Base-by-base conservation (phyloP, 2,113 vertebrate species). In the Phaetusa simplex region DNA sequence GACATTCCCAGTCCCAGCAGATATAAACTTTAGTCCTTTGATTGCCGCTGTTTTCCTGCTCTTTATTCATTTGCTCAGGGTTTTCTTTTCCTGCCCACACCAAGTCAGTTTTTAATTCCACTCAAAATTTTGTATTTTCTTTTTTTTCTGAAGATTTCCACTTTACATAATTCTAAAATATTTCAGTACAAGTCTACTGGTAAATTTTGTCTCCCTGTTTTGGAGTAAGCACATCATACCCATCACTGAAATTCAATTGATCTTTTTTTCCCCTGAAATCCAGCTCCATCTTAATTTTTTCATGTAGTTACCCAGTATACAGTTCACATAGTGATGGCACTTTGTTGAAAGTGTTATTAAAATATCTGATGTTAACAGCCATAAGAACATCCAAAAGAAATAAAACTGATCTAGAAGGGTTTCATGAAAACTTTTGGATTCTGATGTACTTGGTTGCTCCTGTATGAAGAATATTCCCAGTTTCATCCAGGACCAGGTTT, bases 121-220 rank as follows among this genome's bases (percentile, higher is more conserved):
- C 8, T 73, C 12, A 52, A 72, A 71, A 49, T 34, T 36, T 16
- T 47, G 0, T 12, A 0, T 12, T 32, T 52, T 43, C 12, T 71
- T 74, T 70, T 62, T 4, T 4, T 42, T 6, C 53, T 79, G 30
- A 76, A 52, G 8, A 47, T 47, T 71, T 78, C 32, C 6, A 16
- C 23, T 64, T 56, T 23, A 17, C 38, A 22, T 17, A 50, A 45
- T 52, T 87, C 29, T 2, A 86, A 81, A 74, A 81, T 38, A 70
- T 50, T 81, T 86, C 24, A 0, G 0, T 59, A 12, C 67, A 29
- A 55, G 5, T 49, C 77, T 32, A 66, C 11, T 50, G n/a, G 38
- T n/a, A 77, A 47, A 50, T 71, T 84, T 76, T 76, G 3, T 22
- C 52, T 72, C 29, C 3, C 1, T n/a, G 24, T 72, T 92, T 71